Evolutionary conservation across 2,888 invertebrate species (phyloP).

Genomic region (Oligia latruncula): DNA sequence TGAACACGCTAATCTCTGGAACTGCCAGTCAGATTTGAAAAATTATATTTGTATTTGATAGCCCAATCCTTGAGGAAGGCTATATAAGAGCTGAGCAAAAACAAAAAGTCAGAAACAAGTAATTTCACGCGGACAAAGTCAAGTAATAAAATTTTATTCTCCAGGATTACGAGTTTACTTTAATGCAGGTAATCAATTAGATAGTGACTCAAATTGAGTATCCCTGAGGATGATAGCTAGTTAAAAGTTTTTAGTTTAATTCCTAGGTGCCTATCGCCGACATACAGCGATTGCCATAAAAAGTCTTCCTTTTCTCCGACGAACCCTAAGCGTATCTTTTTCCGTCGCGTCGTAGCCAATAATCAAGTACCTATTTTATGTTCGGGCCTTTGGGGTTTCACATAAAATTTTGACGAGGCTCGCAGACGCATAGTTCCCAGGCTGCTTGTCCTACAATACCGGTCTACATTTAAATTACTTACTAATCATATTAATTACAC

Average conservation of each 20-base stretch:
- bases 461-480: conserved; percentile 18
- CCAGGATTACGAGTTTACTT: too few species aligned
- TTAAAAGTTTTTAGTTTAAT: background rate
- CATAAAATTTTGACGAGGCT: conserved; percentile 37
- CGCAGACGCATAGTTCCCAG: background rate
- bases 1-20: too few species aligned
- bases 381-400: background rate
- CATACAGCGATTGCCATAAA: background rate
- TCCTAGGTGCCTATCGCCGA: background rate
- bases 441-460: background rate
- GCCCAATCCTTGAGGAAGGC: too few species aligned
- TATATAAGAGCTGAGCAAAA: too few species aligned
- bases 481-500: too few species aligned
- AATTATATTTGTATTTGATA: too few species aligned
- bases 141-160: background rate
- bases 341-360: conserved; percentile 3
- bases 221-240: background rate
- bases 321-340: background rate
- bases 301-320: background rate
- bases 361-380: conserved; percentile 35
- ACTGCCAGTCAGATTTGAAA: too few species aligned
- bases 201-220: too few species aligned
- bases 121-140: too few species aligned
- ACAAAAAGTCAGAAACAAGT: too few species aligned
- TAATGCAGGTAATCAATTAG: background rate